A percentile compares a stretch with the other conserved stretches of the same genome.
Evolutionary conservation across 1,140 invertebrate genomes (phyloP).

Genomic region (Cotesia chilonis): DNA sequence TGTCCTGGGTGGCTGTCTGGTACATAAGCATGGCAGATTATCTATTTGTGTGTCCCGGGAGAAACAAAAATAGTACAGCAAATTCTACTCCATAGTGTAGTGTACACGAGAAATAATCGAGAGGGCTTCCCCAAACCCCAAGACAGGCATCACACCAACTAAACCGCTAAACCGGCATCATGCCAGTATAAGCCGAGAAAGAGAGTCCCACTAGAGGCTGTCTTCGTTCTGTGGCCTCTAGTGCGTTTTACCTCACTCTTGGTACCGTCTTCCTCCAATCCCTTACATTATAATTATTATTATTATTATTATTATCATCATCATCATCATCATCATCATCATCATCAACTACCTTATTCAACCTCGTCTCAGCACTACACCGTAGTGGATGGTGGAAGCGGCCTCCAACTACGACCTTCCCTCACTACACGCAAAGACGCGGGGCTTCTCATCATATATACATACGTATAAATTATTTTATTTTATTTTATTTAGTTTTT

Average conservation of each 20-base stretch:
- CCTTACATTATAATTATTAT: neutral
- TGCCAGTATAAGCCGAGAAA: no score
- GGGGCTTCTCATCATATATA: neutral
- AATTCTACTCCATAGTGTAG: neutral
- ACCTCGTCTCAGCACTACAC: slow-evolving; percentile 28
- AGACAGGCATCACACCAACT: slow-evolving; percentile 25
- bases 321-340: neutral
- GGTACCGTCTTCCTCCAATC: no score
- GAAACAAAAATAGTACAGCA: slow-evolving; percentile 43
- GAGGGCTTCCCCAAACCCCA: slow-evolving; percentile 49
- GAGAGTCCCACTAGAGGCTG: no score
- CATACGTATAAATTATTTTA: neutral
- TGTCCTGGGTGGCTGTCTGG: no score
- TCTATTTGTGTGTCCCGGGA: slow-evolving; percentile 46
- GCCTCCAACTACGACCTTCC: slow-evolving; percentile 37
- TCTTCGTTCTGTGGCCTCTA: no score
- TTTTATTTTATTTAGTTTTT: neutral
- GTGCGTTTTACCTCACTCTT: no score
- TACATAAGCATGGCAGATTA: slow-evolving; percentile 24
- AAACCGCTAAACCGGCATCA: slow-evolving; percentile 15
- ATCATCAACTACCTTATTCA: slow-evolving; percentile 1
- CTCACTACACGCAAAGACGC: slow-evolving; percentile 7
- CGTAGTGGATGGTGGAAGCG: neutral
- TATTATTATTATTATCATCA: neutral
- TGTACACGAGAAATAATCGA: slow-evolving; percentile 31